These are phyloP conservation scores for Prionace glauca DNA, from an alignment of 2,797 vertebrate species.

Conservation along the genomic window DNA sequence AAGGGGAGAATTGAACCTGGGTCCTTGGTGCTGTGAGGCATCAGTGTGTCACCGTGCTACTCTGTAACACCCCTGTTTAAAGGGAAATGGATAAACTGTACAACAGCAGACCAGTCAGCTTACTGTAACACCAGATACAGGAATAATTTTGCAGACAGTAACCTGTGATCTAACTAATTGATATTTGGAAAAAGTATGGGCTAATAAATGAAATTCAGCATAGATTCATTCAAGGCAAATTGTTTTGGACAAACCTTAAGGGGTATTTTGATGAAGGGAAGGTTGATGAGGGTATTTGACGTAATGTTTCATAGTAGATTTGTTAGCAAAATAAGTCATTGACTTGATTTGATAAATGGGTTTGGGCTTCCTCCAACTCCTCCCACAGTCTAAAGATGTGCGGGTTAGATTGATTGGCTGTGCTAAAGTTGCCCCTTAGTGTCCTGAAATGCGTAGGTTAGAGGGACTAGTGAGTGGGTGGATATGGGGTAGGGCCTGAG, in stretches of 20 bases:
- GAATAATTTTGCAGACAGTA: not conserved
- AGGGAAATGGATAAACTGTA: not conserved
- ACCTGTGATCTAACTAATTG: not conserved
- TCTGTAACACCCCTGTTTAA: not conserved
- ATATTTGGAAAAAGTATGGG: not conserved
- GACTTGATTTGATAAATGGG: not conserved
- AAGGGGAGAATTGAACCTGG: too few relatives aligned
- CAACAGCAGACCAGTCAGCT: not conserved
- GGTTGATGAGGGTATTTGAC: not conserved
- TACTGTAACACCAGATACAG: not conserved
- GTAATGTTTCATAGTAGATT: not conserved
- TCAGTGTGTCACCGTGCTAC: too few relatives aligned
- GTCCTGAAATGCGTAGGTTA: too few relatives aligned
- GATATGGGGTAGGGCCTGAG: too few relatives aligned
- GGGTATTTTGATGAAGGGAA: not conserved
- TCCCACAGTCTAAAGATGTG: too few relatives aligned
- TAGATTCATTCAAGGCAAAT: not conserved
- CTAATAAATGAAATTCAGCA: not conserved
- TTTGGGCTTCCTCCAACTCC: too few relatives aligned
- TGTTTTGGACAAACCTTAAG: not conserved
- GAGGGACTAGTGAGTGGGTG: too few relatives aligned
- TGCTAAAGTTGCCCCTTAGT: too few relatives aligned
- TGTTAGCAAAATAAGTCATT: not conserved
- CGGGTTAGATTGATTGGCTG: too few relatives aligned
- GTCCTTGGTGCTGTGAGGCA: too few relatives aligned